Percentiles rank a stretch among this genome's conserved stretches.
These are phyloP conservation scores for Toxostoma redivivum DNA, from an alignment of 2,113 vertebrate species.

Conservation along the genomic window DNA sequence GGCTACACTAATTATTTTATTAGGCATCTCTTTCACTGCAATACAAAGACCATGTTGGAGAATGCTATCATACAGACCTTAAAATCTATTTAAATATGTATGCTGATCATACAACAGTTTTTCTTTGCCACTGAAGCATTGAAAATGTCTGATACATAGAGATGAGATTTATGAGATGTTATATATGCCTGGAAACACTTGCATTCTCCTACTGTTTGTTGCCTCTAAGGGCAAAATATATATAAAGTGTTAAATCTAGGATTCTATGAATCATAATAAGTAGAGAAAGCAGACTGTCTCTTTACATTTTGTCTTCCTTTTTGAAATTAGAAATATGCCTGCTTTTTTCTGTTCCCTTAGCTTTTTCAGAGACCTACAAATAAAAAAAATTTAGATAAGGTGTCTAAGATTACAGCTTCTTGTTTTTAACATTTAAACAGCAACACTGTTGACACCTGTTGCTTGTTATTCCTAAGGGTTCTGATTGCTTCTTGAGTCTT, in stretches of 20 bases:
- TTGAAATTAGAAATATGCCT: not conserved
- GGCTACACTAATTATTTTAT: not conserved
- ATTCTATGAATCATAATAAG: not conserved
- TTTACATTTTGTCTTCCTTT: not conserved
- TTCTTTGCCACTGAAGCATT: constrained; percentile 27
- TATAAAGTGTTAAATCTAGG: not conserved
- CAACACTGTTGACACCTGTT: not conserved
- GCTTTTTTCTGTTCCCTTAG: not conserved
- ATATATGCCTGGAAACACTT: not conserved
- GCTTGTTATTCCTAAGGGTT: constrained; percentile 23
- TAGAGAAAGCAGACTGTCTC: not conserved
- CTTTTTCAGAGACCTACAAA: not conserved
- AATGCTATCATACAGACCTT: not conserved
- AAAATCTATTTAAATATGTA: not conserved
- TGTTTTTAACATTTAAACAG: not conserved
- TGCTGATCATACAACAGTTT: not conserved
- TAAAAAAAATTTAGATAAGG: not conserved
- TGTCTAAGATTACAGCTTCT: not conserved
- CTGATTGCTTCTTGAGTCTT: constrained; percentile 33
- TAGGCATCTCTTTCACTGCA: not conserved
- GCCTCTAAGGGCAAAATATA: not conserved
- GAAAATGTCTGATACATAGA: not conserved
- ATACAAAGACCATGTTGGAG: not conserved
- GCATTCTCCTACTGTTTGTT: not conserved
- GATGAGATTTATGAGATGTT: not conserved